These are phyloP conservation scores for Sinella curviseta DNA, from an alignment of 1,140 invertebrate species.

Conservation along the genomic window DNA sequence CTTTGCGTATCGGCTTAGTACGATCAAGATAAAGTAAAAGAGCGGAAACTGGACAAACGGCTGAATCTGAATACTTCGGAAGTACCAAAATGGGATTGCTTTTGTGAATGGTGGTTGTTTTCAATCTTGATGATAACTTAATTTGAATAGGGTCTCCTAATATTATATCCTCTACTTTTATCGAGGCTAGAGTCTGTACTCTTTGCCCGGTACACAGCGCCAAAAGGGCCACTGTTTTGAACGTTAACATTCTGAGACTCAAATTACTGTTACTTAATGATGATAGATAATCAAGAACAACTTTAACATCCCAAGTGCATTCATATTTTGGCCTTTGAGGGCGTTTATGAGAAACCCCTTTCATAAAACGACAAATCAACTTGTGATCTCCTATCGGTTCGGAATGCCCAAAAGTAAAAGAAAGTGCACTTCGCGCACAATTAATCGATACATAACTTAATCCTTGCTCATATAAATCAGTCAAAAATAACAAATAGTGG, in stretches of 20 bases:
- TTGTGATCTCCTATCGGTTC: background rate
- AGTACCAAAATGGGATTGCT: background rate
- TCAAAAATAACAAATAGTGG: background rate
- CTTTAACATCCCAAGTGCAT: background rate
- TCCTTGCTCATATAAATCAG: background rate
- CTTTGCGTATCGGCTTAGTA: background rate
- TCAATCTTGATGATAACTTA: background rate
- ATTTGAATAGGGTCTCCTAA: background rate
- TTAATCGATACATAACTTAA: conserved; percentile 3
- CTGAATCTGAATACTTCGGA: background rate
- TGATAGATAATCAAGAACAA: background rate
- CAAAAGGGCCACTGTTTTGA: background rate
- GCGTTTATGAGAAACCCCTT: background rate
- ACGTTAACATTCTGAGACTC: background rate
- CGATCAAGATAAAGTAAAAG: background rate
- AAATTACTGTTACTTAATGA: background rate
- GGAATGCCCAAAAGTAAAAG: background rate
- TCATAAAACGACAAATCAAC: background rate
- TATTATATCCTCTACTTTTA: background rate
- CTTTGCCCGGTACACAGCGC: conserved; percentile 1
- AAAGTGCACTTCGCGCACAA: background rate
- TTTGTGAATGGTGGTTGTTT: background rate
- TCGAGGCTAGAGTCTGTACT: conserved; percentile 6
- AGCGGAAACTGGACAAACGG: background rate
- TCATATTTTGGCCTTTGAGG: background rate